These are phyloP conservation scores for Lepilemur septentrionalis DNA, from an alignment of 2,797 vertebrate species.

Conservation along the genomic window DNA sequence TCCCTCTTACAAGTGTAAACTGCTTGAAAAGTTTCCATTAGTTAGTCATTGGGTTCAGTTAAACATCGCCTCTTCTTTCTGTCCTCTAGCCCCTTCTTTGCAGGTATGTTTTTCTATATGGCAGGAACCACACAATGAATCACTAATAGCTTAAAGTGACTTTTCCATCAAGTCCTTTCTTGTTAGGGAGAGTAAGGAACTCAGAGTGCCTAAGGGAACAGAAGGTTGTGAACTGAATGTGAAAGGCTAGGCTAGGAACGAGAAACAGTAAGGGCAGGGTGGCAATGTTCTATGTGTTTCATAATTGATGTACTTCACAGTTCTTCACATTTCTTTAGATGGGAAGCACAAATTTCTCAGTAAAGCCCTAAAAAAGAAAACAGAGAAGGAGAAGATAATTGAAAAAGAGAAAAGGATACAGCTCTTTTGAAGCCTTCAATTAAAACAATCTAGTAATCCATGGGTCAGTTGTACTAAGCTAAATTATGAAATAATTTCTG, in stretches of 20 bases:
- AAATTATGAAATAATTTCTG: constrained; percentile 9
- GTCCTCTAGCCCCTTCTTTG: neutral
- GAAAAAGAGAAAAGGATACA: neutral
- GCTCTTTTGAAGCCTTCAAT: neutral
- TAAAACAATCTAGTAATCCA: neutral
- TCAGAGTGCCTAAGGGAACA: neutral
- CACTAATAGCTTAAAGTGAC: neutral
- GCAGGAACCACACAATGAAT: neutral
- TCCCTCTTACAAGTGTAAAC: neutral
- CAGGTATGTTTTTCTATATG: neutral
- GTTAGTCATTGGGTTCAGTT: neutral
- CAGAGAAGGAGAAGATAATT: neutral
- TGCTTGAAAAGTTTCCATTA: neutral
- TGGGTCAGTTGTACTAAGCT: neutral
- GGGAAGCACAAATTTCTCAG: neutral
- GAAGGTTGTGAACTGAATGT: neutral
- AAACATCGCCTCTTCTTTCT: neutral
- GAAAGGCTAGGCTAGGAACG: neutral
- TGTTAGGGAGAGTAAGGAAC: neutral
- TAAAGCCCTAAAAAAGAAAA: neutral
- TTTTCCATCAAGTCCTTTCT: neutral
- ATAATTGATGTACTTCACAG: neutral
- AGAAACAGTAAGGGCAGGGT: neutral
- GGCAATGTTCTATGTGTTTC: neutral
- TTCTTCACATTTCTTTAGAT: constrained; percentile 1